Conservation (phyloP, 2,113 vertebrate species). For the Nothocercus julius region DNA sequence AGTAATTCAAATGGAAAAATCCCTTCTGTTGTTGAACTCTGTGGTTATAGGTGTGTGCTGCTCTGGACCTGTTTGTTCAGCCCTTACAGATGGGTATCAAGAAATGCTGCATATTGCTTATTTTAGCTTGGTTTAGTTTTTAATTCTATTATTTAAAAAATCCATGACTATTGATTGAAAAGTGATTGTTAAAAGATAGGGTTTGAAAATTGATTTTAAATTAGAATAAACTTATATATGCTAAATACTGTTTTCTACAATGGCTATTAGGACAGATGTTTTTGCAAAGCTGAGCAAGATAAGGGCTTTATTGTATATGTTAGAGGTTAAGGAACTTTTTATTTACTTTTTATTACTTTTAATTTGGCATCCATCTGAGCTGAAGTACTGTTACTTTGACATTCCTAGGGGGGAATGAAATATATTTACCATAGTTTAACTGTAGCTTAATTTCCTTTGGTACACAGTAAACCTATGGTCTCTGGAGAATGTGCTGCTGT, state of each 20-base stretch:
- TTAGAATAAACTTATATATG: background rate
- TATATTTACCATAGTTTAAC: slow-evolving; percentile 50
- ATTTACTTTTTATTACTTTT: background rate
- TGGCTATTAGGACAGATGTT: background rate
- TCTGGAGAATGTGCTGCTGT: slow-evolving; percentile 32
- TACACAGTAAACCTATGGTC: slow-evolving; percentile 20
- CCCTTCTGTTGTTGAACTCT: background rate
- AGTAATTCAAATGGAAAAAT: background rate
- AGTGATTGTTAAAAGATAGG: background rate
- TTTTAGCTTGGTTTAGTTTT: background rate
- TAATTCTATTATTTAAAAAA: background rate
- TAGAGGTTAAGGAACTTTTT: slow-evolving; percentile 15
- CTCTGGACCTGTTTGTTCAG: background rate
- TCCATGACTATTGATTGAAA: background rate
- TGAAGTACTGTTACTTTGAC: background rate
- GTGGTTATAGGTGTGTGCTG: background rate
- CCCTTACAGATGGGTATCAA: background rate
- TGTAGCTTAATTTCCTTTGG: slow-evolving; percentile 45
- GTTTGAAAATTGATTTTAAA: background rate
- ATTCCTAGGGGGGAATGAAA: background rate
- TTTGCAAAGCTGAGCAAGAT: background rate
- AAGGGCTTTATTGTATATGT: background rate
- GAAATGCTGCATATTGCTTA: background rate
- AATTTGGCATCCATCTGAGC: slow-evolving; percentile 34
- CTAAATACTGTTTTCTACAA: background rate